phyloP scores from a whole-genome alignment of 2,888 invertebrate genomes.

The Xanthorhoe spadicearia region DNA sequence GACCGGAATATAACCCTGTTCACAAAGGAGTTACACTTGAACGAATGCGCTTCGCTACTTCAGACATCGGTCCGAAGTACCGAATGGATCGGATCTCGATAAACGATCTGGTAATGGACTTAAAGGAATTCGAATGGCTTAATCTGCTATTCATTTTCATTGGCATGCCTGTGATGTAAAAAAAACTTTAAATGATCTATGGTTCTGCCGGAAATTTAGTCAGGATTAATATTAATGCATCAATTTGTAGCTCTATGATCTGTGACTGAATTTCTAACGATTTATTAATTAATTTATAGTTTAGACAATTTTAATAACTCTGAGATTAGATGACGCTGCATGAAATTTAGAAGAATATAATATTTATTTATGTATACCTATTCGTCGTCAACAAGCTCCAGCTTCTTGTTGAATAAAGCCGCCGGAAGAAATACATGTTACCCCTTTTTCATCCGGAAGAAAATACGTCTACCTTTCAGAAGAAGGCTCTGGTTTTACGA shows the following conservation, averaged over 20 bases:
- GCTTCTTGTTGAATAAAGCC: slow-evolving; percentile 4
- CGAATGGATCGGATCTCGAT: too few species aligned
- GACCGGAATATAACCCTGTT: slow-evolving; percentile 49
- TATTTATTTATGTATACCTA: not conserved
- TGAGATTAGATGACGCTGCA: too few species aligned
- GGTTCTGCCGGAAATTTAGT: too few species aligned
- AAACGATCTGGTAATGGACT: too few species aligned
- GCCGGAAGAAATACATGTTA: slow-evolving; percentile 49
- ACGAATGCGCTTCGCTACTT: not conserved
- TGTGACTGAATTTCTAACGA: too few species aligned
- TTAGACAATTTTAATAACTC: too few species aligned
- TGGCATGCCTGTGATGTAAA: not conserved
- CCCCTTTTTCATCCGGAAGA: slow-evolving; percentile 45
- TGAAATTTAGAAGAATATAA: not conserved
- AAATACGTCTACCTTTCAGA: slow-evolving; percentile 37
- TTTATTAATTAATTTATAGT: too few species aligned
- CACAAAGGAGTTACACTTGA: slow-evolving; percentile 22
- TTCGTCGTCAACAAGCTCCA: not conserved
- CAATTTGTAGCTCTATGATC: too few species aligned
- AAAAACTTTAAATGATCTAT: too few species aligned
- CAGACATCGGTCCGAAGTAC: not conserved
- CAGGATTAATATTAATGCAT: too few species aligned
- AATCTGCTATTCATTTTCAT: not conserved
- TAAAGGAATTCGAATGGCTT: too few species aligned
- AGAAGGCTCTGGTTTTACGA: slow-evolving; percentile 28